Base-by-base conservation (phyloP, 2,113 vertebrate species). In the Mormyrus iriodes region DNA sequence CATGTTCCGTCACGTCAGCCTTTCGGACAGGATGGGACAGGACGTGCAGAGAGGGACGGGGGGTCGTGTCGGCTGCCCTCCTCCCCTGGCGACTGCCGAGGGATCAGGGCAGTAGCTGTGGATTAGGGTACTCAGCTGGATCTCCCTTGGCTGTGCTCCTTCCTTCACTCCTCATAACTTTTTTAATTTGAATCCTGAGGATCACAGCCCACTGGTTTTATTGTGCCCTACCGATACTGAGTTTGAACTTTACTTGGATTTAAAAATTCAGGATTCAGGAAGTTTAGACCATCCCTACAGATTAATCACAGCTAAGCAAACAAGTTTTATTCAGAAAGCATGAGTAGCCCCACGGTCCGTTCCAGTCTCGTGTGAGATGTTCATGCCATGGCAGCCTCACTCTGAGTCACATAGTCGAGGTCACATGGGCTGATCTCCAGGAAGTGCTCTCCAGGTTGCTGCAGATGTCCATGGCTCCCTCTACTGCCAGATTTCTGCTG, bases 131-230 rank as follows among this genome's bases (percentile, higher is more conserved):
- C 39, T 88, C 89, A 89, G 91, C 90, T 89, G 90, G 94, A 96
- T 90, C 90, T 90, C 90, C 92, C 91, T 90, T 96, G 95, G 95
- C 95, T 90, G 83, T 83, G 0, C 79, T 95, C 94, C 93, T 90
- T 90, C 88, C 85, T 85, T 92, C 91, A 94, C 93, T 93, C 92
- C 92, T 95, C 93, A 94, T 90, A 91, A 90, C 90, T 89, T 84
- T 73, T 76, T 76, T 19, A 15, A 35, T 39, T 76, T 76, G 12
- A 35, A 76, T 76, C 31, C 31, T 4, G 0, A 76, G 13, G 69
- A 76, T 10, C 31, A 76, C 35, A 79, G 35, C 35, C 15, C 35
- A 39, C 73, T 79, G 31, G 31, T 39, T 76, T 76, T 15, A 76
- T 17, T 39, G 69, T 76, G 12, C 31, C 73, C 13, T 6, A 42